phyloP scores from a whole-genome alignment of 2,797 vertebrate genomes.

The Scolopax bukidnonensis region DNA sequence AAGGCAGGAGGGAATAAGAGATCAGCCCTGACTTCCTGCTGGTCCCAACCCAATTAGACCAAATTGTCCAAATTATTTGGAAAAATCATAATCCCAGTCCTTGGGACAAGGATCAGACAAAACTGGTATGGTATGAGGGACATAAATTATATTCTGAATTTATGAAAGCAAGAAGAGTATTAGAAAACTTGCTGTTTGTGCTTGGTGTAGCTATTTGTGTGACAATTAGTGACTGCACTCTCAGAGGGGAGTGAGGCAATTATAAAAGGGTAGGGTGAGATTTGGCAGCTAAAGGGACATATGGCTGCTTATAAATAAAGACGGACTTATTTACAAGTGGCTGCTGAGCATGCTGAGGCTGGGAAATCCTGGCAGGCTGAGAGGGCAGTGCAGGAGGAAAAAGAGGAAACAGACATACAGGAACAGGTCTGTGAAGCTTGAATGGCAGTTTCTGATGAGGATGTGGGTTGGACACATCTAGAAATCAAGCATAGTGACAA shows the following conservation, averaged over 20 bases:
- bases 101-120: not conserved
- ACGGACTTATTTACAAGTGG: not conserved
- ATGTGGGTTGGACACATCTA: not conserved
- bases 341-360: not conserved
- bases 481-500: not conserved
- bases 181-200: not conserved
- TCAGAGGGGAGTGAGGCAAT: not conserved
- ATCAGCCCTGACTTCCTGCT: not conserved
- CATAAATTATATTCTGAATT: not conserved
- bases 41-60: not conserved
- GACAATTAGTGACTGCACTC: not conserved
- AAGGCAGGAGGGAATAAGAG: not conserved
- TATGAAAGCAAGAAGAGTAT: not conserved
- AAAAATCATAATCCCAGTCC: not conserved
- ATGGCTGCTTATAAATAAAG: not conserved
- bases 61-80: not conserved
- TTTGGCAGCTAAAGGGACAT: not conserved
- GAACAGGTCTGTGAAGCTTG: not conserved
- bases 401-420: rapidly evolving
- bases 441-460: not conserved
- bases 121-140: rapidly evolving
- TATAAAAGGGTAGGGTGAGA: not conserved
- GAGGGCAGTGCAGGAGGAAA: not conserved
- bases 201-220: not conserved
- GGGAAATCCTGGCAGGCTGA: not conserved